A percentile compares a stretch with the other conserved stretches of the same genome.
phyloP scores from a whole-genome alignment of 2,797 vertebrate genomes.

The Clamator glandarius region DNA sequence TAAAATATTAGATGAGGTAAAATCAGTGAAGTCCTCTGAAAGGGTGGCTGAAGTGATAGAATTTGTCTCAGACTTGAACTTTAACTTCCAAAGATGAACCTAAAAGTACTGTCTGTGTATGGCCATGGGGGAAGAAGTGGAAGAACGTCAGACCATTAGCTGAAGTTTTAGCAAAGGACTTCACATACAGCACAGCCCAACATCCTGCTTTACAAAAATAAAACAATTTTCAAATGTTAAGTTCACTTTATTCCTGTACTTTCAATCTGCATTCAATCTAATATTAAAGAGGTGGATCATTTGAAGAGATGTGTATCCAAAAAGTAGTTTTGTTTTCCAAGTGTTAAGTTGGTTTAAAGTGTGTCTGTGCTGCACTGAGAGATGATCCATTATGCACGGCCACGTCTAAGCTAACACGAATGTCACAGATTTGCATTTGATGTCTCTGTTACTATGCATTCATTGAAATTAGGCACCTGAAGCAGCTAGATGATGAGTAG shows the following conservation, averaged over 20 bases:
- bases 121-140: neutral
- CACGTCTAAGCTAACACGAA: rapidly evolving
- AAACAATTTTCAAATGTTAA: neutral
- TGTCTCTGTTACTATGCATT: neutral
- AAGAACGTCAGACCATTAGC: neutral
- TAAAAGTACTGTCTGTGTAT: neutral
- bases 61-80: neutral
- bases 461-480: neutral
- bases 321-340: neutral
- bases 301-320: neutral
- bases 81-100: neutral
- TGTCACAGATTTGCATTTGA: neutral
- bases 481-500: neutral
- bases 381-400: neutral
- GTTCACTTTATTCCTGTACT: neutral
- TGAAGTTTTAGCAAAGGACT: neutral
- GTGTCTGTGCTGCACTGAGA: neutral
- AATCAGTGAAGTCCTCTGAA: neutral
- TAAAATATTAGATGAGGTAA: neutral
- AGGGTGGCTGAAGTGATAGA: neutral
- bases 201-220: neutral
- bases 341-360: neutral
- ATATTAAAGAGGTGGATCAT: neutral
- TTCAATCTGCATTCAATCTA: no score
- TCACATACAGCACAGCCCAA: neutral